Evolutionary conservation across 2,113 vertebrate genomes (phyloP).

Genomic region (Poeciliopsis retropinna): DNA sequence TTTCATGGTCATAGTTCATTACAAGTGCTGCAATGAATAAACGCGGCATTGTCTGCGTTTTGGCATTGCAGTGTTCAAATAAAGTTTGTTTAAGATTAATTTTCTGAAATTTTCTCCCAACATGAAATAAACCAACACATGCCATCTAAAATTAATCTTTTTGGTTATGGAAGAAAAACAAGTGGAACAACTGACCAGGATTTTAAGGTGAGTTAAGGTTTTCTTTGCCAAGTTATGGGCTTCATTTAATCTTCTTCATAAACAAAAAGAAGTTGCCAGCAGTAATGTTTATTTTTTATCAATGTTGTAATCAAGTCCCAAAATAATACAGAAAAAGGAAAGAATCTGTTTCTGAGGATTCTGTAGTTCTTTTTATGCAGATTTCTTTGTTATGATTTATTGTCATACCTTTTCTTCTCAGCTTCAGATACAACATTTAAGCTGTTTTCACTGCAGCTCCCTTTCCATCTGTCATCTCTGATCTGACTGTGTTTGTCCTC

Average conservation of each 20-base stretch:
- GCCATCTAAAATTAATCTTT: background rate
- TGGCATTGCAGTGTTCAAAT: background rate
- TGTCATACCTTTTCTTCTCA: background rate
- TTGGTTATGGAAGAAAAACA: background rate
- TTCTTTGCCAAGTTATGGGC: constrained; percentile 1
- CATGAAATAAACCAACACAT: background rate
- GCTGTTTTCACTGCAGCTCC: background rate
- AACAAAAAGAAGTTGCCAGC: background rate
- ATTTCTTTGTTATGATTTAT: no score
- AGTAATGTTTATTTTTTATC: background rate
- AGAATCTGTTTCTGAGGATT: background rate
- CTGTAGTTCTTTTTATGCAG: background rate
- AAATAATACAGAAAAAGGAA: constrained; percentile 13
- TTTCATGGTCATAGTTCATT: background rate
- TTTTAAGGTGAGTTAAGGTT: constrained; percentile 4
- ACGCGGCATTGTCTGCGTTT: background rate
- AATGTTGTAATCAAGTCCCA: background rate
- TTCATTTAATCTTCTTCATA: constrained; percentile 5
- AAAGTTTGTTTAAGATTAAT: background rate
- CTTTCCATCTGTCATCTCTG: constrained; percentile 30
- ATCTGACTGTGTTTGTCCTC: constrained; percentile 32
- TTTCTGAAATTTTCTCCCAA: no score
- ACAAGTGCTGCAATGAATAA: background rate
- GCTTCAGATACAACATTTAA: background rate
- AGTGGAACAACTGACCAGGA: background rate